Base-by-base conservation (phyloP, 2,113 vertebrate species). In the Jacana jacana region DNA sequence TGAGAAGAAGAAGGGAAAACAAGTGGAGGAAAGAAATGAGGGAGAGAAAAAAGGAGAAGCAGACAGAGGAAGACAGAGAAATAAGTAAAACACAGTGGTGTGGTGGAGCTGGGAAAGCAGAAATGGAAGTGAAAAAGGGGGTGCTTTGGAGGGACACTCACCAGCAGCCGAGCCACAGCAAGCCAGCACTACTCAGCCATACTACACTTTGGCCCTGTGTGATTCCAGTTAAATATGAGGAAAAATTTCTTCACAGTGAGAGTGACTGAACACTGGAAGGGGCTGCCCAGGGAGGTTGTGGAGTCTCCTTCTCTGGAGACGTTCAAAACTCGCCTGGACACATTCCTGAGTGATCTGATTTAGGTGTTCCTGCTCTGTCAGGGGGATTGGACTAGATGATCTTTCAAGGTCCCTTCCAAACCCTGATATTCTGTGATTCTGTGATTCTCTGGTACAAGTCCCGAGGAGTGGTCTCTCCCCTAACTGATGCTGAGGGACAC, bases 61-160 rank as follows among this genome's bases (percentile, higher is more conserved):
- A 90, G 60, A 51, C 23, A 77, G 44, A 13, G 3, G 42, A 83
- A 88, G 85, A 86, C 40, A 93, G 82, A 92, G 61, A 94, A 96
- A 89, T 71, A 92, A 88, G 25, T 60, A 75, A 92, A 61, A 81
- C 23, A 44, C 28, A 68, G 22, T 6, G 17, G 68, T 63, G 39
- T 3, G 0, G 8, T 55, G 82, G 40, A 89, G 39, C 13, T 4
- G 3, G 18, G 77, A 95, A 96, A 96, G 92, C 83, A 86, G 88
- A 95, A 93, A 94, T 82, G 77, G 70, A 81, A 96, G 58, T 63
- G 80, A 76, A 86, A 91, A 49, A 72, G 49, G 25, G 27, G 28
- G 4, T 86, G 30, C 76, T 92, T 75, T 0, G 0, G 60, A 71
- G 65, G 46, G 55, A 73, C 33, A 30, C 18, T 7, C 54, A 72